Percentiles rank a stretch among this genome's conserved stretches.
These are phyloP conservation scores for Gonioctena quinquepunctata DNA, from an alignment of 1,140 invertebrate genomes.

Conservation along the genomic window DNA sequence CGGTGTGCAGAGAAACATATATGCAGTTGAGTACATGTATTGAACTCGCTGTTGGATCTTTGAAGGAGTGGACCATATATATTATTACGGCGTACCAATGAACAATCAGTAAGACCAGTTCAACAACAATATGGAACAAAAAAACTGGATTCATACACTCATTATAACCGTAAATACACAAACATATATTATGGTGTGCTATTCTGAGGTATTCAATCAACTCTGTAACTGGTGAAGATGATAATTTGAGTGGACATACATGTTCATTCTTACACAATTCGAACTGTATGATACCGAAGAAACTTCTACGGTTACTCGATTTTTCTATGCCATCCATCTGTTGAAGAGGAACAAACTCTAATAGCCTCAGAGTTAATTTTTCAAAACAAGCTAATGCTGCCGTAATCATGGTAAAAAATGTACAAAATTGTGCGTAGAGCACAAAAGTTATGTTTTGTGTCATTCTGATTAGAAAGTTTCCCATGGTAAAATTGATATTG, in stretches of 20 bases:
- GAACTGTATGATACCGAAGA: slow-evolving; percentile 39
- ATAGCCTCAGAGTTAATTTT: slow-evolving; percentile 30
- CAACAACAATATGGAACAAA: slow-evolving; percentile 39
- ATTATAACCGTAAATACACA: slow-evolving; percentile 42
- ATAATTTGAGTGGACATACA: slow-evolving; percentile 1
- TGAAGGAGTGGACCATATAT: slow-evolving; percentile 37
- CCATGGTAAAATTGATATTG: slow-evolving; percentile 29
- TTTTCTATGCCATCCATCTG: slow-evolving; percentile 38
- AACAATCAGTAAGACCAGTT: slow-evolving; percentile 44
- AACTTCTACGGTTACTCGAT: slow-evolving; percentile 34
- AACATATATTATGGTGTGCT: slow-evolving; percentile 42
- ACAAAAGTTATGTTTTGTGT: slow-evolving; percentile 34
- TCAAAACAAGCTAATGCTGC: slow-evolving; percentile 42
- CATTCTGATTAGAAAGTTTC: slow-evolving; percentile 28
- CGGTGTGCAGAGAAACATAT: slow-evolving; percentile 38
- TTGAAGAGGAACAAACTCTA: slow-evolving; percentile 39
- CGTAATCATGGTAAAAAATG: slow-evolving; percentile 28
- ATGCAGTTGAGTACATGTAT: slow-evolving; percentile 43
- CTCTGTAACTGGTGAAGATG: slow-evolving; percentile 22
- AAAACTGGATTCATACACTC: slow-evolving; percentile 45
- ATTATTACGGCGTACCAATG: slow-evolving; percentile 48
- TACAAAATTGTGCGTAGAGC: slow-evolving; percentile 37
- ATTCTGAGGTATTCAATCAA: slow-evolving; percentile 42
- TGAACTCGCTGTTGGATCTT: slow-evolving; percentile 26
- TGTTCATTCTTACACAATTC: slow-evolving; percentile 39